Conservation (phyloP, 2,113 vertebrate species). For the Lagopus muta region DNA sequence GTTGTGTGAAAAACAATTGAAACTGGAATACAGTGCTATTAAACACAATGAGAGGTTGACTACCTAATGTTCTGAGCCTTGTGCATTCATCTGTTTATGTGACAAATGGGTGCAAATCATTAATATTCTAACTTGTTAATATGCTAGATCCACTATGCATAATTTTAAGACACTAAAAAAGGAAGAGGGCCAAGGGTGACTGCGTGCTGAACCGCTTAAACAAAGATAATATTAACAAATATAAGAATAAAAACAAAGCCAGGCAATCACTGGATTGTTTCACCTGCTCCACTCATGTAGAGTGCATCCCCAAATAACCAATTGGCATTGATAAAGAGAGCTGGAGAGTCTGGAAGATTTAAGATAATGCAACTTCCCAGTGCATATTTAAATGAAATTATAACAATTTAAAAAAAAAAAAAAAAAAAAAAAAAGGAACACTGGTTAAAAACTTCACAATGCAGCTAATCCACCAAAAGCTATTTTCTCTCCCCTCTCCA, state of each 20-base stretch:
- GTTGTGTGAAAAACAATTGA: slow-evolving; percentile 24
- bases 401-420: no score
- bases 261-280: neutral
- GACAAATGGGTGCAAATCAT: slow-evolving; percentile 32
- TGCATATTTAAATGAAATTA: neutral
- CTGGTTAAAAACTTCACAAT: neutral
- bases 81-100: slow-evolving; percentile 43
- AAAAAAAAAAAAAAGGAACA: neutral
- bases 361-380: neutral
- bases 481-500: neutral
- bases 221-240: slow-evolving; percentile 27
- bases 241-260: neutral
- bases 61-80: slow-evolving; percentile 7
- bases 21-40: neutral
- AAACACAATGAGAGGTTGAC: neutral
- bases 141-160: neutral
- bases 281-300: neutral
- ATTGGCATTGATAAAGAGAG: neutral
- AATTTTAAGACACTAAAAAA: slow-evolving; percentile 20
- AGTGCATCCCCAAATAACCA: neutral
- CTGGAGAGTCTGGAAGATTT: neutral
- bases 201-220: slow-evolving; percentile 30
- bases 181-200: neutral
- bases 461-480: neutral
- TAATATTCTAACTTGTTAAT: slow-evolving; percentile 23